phyloP scores from a whole-genome alignment of 2,113 vertebrate genomes.

The Ailuropoda melanoleuca region DNA sequence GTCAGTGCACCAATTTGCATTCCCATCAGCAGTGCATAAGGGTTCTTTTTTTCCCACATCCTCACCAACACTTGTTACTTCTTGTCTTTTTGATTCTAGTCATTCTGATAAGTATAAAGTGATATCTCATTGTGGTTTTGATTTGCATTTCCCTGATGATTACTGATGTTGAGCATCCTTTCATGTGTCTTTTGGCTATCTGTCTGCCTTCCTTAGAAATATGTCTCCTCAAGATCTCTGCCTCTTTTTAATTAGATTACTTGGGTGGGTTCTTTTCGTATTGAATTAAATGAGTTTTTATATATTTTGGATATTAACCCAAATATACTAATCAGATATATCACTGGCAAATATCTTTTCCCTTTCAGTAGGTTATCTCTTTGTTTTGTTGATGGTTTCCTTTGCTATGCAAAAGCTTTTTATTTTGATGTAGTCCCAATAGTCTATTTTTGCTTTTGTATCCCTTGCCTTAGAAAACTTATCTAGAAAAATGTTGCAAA shows the following conservation, averaged over 20 bases:
- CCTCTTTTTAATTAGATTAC: background rate
- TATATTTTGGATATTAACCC: background rate
- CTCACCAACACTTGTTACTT: background rate
- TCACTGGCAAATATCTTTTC: background rate
- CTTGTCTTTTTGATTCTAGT: background rate
- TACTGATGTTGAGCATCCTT: background rate
- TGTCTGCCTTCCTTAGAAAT: background rate
- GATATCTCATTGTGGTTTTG: background rate
- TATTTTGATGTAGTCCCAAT: background rate
- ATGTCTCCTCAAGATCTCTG: background rate
- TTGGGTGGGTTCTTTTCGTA: background rate
- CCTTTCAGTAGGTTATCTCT: background rate
- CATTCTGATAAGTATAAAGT: background rate
- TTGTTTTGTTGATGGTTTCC: background rate
- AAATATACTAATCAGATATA: background rate
- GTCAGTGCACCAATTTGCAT: background rate
- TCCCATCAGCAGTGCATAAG: background rate
- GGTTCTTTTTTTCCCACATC: background rate
- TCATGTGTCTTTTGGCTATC: background rate
- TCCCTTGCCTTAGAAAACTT: background rate
- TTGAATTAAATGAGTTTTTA: background rate
- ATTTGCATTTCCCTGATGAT: background rate
- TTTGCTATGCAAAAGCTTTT: background rate
- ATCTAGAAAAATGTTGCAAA: background rate
- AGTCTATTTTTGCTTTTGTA: background rate